Conservation (phyloP, 2,797 vertebrate species). For the Trachops cirrhosus region DNA sequence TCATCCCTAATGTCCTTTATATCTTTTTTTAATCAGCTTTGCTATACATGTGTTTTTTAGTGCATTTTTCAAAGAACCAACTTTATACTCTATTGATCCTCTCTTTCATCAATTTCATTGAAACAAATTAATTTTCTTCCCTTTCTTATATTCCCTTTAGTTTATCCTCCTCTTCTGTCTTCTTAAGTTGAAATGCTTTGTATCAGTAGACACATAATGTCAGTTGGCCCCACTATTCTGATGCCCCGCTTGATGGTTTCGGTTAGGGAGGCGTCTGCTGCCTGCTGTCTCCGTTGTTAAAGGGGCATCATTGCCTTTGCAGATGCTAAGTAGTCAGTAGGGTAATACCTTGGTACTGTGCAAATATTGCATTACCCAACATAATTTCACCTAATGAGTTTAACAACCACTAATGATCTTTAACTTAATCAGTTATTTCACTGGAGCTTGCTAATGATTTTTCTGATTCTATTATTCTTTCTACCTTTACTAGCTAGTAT, state of each 20-base stretch:
- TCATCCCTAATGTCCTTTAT: neutral
- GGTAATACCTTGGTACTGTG: neutral
- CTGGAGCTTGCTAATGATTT: neutral
- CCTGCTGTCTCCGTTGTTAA: neutral
- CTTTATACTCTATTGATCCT: neutral
- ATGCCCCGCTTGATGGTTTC: neutral
- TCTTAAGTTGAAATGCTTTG: neutral
- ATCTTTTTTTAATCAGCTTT: neutral
- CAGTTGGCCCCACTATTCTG: neutral
- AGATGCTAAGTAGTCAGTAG: neutral
- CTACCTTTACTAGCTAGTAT: neutral
- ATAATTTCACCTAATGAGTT: neutral
- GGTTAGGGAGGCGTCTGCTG: neutral
- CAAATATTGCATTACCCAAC: neutral
- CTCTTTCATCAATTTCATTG: neutral
- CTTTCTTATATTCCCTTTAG: neutral
- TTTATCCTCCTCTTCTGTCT: constrained; percentile 3
- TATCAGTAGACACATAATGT: neutral
- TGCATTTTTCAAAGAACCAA: neutral
- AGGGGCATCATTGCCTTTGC: neutral
- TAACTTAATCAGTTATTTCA: neutral
- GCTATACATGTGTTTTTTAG: neutral
- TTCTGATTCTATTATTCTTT: neutral
- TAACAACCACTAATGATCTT: neutral
- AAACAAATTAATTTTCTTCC: constrained; percentile 6